Evolutionary conservation across 2,888 invertebrate species (phyloP), one percentile per base, ranked within the genome.

Genomic region (Agonopterix alstromeriana): DNA sequence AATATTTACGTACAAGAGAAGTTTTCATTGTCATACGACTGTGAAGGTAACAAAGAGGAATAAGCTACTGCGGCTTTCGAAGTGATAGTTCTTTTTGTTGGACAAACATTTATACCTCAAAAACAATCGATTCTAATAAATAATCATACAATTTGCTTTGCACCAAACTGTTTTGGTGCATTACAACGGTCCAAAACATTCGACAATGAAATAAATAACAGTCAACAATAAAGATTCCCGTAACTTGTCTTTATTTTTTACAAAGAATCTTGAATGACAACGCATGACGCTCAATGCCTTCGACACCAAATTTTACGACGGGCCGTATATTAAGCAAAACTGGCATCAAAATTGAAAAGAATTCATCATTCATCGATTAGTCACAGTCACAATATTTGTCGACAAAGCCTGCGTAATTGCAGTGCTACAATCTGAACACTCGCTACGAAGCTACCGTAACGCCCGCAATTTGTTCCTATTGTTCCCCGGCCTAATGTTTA

Each of bases 401-500:
- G 82, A 77, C 83, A 81, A 82, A 78, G 76, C 73, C 78, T 77
- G 72, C 73, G 73, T 85, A 82, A 86, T 84, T 83, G 82, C 73
- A 80, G 68, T 70, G 71, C 74, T 84, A 86, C 84, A 88, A 85
- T 86, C 83, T 79, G 67, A 77, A 82, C 83, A 82, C 83, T 83
- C 78, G 82, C 82, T 82, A 71, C 81, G 85, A 86, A 84, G 87
- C 87, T 88, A 86, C 88, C 86, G 87, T 83, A 86, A 84, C 87
- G 82, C 81, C 85, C 85, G 88, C 87, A 86, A 87, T 87, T 86
- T 83, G 82, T 76, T 65, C 52, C 74, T 76, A 85, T 87, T 88
- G 87, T 88, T 85, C 80, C 73, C 63, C 60, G 63, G 70, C 73
- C 72, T 77, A 77, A 81, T 85, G 82, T 86, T 87, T 86, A 86